Conservation (phyloP, 2,797 vertebrate genomes). For the Apodemus agrarius region DNA sequence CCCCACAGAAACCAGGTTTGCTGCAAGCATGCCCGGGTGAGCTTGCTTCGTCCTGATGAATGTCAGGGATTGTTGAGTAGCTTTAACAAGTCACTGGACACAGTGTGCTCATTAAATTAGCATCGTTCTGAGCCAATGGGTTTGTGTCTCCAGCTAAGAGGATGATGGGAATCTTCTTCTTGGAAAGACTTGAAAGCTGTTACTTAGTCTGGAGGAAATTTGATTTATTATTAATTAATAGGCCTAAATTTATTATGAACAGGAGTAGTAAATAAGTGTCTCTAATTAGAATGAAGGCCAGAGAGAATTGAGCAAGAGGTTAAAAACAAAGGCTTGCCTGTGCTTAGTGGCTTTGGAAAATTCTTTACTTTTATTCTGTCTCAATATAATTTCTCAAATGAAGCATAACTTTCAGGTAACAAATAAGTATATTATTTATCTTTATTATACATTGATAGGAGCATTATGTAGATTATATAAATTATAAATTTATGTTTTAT, state of each 20-base stretch:
- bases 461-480: not conserved
- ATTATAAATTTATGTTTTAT: not conserved
- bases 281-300: not conserved
- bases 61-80: constrained; percentile 47
- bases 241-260: constrained; percentile 20
- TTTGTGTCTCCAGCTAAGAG: not conserved
- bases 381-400: constrained; percentile 34
- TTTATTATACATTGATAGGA: not conserved
- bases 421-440: not conserved
- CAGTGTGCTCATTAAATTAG: not conserved
- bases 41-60: constrained; percentile 29
- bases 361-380: not conserved
- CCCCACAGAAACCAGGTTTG: constrained; percentile 23
- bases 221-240: constrained; percentile 62
- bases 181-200: constrained; percentile 72
- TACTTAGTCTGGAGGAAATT: constrained; percentile 51
- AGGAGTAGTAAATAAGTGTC: constrained; percentile 29
- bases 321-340: constrained; percentile 25
- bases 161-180: constrained; percentile 34
- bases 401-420: not conserved
- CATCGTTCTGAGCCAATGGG: not conserved
- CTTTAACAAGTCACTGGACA: not conserved
- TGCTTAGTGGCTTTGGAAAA: not conserved
- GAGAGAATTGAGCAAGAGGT: not conserved
- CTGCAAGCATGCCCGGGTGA: not conserved